Evolutionary conservation across 1,140 invertebrate species (phyloP).

Genomic region (Sesamia nonagrioides): DNA sequence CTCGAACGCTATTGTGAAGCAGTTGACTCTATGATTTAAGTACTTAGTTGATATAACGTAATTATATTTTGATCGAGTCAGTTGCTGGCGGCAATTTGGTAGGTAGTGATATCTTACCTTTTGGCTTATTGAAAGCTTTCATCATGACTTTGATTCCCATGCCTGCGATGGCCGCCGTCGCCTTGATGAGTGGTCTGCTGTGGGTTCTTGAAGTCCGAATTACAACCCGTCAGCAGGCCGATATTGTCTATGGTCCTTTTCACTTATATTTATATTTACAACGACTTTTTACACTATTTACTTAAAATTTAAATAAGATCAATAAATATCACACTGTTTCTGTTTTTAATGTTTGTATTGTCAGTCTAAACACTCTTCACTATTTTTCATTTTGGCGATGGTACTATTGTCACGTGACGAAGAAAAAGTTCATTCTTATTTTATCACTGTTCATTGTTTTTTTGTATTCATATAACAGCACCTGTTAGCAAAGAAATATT

Average conservation of each 20-base stretch:
- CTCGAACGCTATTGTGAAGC: no score
- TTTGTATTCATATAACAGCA: constrained; percentile 49
- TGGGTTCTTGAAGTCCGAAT: constrained; percentile 64
- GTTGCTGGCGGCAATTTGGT: no score
- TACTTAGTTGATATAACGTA: neutral
- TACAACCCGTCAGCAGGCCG: constrained; percentile 55
- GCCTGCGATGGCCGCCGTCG: constrained; percentile 84
- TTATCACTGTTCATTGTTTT: constrained; percentile 73
- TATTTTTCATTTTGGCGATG: constrained; percentile 84
- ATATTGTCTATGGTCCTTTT: constrained; percentile 55
- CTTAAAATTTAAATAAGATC: constrained; percentile 76
- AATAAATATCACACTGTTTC: constrained; percentile 83
- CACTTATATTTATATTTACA: constrained; percentile 66
- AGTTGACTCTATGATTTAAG: no score
- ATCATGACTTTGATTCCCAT: constrained; percentile 88
- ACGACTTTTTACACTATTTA: constrained; percentile 68
- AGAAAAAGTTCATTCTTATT: constrained; percentile 65
- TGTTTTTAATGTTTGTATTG: constrained; percentile 52
- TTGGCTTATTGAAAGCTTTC: constrained; percentile 88
- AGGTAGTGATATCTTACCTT: constrained; percentile 84
- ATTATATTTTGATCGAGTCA: neutral
- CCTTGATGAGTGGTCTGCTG: constrained; percentile 67
- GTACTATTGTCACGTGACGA: constrained; percentile 74
- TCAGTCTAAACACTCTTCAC: constrained; percentile 85
- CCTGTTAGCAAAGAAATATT: constrained; percentile 46